Evolutionary conservation across 2,113 vertebrate species (phyloP), one percentile per base, ranked within the genome.

Genomic region (Fulica atra): DNA sequence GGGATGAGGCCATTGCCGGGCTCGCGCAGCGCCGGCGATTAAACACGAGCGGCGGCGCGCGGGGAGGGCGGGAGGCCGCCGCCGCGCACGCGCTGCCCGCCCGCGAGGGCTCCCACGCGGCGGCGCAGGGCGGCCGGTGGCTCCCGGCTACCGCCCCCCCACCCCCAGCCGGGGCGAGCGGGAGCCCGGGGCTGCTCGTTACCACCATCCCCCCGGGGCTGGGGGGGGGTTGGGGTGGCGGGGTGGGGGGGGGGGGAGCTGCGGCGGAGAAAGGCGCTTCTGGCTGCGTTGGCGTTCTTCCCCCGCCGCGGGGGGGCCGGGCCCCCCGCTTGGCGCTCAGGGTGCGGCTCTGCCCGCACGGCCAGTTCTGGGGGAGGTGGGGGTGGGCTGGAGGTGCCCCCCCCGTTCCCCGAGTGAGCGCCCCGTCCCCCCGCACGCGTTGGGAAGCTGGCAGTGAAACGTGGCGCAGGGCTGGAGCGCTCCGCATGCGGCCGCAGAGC

Each of bases 401-500:
- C 42, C n/a, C n/a, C n/a, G n/a, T n/a, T n/a, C n/a, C n/a, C 42
- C 7, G 16, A 17, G 42, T 17, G 42, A 44, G 42, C 5, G 10
- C 15, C 31, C 38, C 20, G 8, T 11, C 46, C 40, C 36, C 40
- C 61, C 10, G 54, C 85, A 76, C 81, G 72, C 80, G 81, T 28
- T 33, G 4, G 26, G 46, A 36, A 20, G 11, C 31, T 28, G 44
- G 38, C 68, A 16, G 29, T 50, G 54, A 63, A 81, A 92, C 86
- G 84, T 77, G 82, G 69, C 71, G 77, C 11, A 1, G 57, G 42
- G n/a, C 81, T 17, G 63, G 38, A 26, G 88, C 7, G 2, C 6
- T 7, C 3, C 6, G 23, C 2, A 0, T 4, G 9, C 15, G 24
- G 26, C 4, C 6, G 1, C 7, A 2, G 6, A 13, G 70, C 10